Base-by-base conservation (phyloP, 2,888 invertebrate species). In the Strigamia maritima region DNA sequence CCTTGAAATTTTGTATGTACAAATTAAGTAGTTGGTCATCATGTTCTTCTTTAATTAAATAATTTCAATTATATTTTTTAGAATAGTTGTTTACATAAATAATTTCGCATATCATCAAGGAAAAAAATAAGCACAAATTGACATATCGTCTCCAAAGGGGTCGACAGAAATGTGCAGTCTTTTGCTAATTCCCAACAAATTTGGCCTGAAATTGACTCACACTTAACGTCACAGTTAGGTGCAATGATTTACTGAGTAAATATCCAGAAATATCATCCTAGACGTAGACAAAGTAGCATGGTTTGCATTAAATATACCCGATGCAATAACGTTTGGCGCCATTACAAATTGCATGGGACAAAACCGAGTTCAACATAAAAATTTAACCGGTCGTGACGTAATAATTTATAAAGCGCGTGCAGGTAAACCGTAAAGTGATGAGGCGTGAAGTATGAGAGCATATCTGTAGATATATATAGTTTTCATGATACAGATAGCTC, bases 261-360 rank as follows among this genome's bases (percentile, higher is more conserved):
- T 7, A 6, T 24, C 22, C 60, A 6, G 60, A 60, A 60, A n/a
- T 4, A 60, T 60, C 60, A 19, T 60, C 60, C 0, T n/a, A 60
- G 0, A 60, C 60, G 24, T 24, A 1, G 19, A 24, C 22, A 19
- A 24, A 60, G 8, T 24, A 22, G 19, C 60, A 19, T 60, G 60
- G 24, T 60, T 60, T 19, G 60, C 60, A 60, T 60, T 60, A 60
- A 60, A 60, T 22, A 10, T n/a, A 22, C 60, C 19, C 60, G 24
- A 60, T 60, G 22, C 60, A 60, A 60, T 24, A 60, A 60, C 60
- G 60, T 60, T 60, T 60, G 60, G 60, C 60, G 60, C 60, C 60
- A 60, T 60, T 60, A 60, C 60, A 60, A 60, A 60, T 60, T 24
- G 60, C 22, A 35, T 10, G 12, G 24, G 24, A 60, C 24, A 22